Conservation (phyloP, 1,140 invertebrate genomes). For the fruit fly (Drosophila melanogaster) region DNA sequence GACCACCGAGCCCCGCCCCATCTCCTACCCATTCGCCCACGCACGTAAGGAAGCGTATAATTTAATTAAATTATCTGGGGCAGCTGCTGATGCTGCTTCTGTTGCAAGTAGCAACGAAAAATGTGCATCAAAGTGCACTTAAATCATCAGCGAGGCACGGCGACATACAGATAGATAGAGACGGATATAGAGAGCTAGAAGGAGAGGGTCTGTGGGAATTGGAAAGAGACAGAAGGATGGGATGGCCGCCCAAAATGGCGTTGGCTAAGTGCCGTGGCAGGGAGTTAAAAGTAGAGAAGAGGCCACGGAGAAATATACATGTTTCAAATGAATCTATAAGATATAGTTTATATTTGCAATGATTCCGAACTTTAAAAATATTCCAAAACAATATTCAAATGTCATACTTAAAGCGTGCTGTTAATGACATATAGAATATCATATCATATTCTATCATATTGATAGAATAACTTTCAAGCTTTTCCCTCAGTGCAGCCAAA, state of each 20-base stretch:
- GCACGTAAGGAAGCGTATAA: conserved; percentile 80
- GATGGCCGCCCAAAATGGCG: conserved; percentile 55
- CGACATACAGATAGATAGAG: conserved; percentile 67
- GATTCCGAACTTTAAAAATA: no score
- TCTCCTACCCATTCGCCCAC: conserved; percentile 21
- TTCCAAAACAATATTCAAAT: no score
- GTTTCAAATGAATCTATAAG: neutral
- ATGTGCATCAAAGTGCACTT: conserved; percentile 82
- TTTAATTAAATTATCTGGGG: conserved; percentile 82
- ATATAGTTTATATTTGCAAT: no score
- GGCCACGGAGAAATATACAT: neutral
- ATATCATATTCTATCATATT: no score
- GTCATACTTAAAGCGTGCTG: no score
- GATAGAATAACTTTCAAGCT: neutral
- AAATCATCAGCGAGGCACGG: conserved; percentile 81
- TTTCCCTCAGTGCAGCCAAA: conserved; percentile 12
- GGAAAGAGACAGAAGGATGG: conserved; percentile 14
- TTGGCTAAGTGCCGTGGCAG: conserved; percentile 79
- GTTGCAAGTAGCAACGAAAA: conserved; percentile 74
- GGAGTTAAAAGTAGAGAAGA: conserved; percentile 39
- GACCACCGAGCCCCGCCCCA: neutral
- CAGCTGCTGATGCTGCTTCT: conserved; percentile 64
- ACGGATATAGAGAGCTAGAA: conserved; percentile 21
- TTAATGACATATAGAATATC: no score
- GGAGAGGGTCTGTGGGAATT: conserved; percentile 5